phyloP scores from a whole-genome alignment of 2,888 invertebrate genomes.

The Catonia carolina region DNA sequence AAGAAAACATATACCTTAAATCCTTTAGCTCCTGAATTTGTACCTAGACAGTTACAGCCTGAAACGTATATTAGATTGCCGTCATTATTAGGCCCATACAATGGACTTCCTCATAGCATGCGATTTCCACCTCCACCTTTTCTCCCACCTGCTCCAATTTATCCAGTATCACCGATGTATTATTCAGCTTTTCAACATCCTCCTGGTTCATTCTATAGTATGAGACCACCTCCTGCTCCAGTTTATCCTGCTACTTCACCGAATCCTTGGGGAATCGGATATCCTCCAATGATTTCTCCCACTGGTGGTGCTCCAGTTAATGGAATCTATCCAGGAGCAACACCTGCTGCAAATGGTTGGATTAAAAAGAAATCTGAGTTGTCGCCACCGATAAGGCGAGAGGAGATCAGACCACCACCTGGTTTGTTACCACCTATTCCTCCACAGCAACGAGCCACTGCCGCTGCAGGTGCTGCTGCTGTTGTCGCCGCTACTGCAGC shows the following conservation, averaged over 20 bases:
- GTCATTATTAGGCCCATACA: conserved; percentile 20
- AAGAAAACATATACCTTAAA: conserved; percentile 71
- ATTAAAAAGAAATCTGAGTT: conserved; percentile 24
- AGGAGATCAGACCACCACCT: conserved; percentile 23
- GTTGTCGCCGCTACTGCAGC: not conserved
- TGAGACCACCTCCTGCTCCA: conserved; percentile 26
- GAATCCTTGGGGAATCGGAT: conserved; percentile 22
- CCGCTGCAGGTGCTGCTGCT: not conserved
- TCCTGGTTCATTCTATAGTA: conserved; percentile 19
- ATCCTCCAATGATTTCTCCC: conserved; percentile 27
- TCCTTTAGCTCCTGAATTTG: conserved; percentile 72
- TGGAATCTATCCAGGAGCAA: conserved; percentile 28
- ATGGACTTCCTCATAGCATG: conserved; percentile 18
- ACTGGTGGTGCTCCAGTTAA: conserved; percentile 28
- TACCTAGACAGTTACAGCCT: conserved; percentile 53
- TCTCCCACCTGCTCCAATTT: conserved; percentile 23
- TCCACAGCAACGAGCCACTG: conserved; percentile 5
- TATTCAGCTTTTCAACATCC: conserved; percentile 23
- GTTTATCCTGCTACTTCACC: conserved; percentile 15
- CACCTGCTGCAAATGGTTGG: conserved; percentile 25
- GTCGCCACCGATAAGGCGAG: conserved; percentile 20
- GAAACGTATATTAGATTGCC: conserved; percentile 36
- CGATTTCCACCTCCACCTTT: conserved; percentile 22
- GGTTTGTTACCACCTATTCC: conserved; percentile 19
- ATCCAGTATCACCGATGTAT: conserved; percentile 28